Percentiles rank a stretch among this genome's conserved stretches.
Conservation (phyloP, 2,113 vertebrate species). For the Cyprinodon variegatus region DNA sequence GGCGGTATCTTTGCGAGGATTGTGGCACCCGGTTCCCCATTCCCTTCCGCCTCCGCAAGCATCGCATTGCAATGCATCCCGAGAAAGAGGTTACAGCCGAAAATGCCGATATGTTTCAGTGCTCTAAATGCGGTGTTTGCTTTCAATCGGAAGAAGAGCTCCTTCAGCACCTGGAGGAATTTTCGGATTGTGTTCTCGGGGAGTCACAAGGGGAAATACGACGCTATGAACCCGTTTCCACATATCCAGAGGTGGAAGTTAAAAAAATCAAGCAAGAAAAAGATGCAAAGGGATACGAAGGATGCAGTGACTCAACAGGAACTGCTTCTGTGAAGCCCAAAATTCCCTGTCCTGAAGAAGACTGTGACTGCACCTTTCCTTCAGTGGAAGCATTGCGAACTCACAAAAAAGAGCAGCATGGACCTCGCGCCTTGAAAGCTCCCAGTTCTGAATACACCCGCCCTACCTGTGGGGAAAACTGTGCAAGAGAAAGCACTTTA, state of each 20-base stretch:
- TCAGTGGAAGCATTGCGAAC: slow-evolving; percentile 66
- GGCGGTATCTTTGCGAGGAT: slow-evolving; percentile 70
- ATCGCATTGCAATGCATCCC: slow-evolving; percentile 69
- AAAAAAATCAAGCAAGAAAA: slow-evolving; percentile 46
- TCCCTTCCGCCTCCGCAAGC: slow-evolving; percentile 66
- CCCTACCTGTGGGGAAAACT: slow-evolving; percentile 82
- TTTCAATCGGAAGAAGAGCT: slow-evolving; percentile 76
- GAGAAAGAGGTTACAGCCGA: slow-evolving; percentile 24
- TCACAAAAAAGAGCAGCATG: slow-evolving; percentile 73
- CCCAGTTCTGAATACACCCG: slow-evolving; percentile 77
- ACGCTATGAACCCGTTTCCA: slow-evolving; percentile 60
- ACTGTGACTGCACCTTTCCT: slow-evolving; percentile 74
- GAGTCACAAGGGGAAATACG: slow-evolving; percentile 41
- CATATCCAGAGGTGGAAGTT: slow-evolving; percentile 2
- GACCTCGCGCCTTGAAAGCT: slow-evolving; percentile 20
- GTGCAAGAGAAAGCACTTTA: slow-evolving; percentile 77
- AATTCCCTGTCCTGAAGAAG: slow-evolving; percentile 72
- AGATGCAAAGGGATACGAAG: background rate
- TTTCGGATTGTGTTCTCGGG: slow-evolving; percentile 46
- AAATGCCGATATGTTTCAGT: slow-evolving; percentile 67
- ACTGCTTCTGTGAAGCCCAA: slow-evolving; percentile 39
- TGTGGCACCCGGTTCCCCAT: slow-evolving; percentile 72
- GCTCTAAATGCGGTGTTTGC: slow-evolving; percentile 70
- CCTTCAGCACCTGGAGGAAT: slow-evolving; percentile 75
- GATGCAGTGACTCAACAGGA: slow-evolving; percentile 20